Conservation (phyloP, 2,888 invertebrate species). For the Drosophila mercatorum region DNA sequence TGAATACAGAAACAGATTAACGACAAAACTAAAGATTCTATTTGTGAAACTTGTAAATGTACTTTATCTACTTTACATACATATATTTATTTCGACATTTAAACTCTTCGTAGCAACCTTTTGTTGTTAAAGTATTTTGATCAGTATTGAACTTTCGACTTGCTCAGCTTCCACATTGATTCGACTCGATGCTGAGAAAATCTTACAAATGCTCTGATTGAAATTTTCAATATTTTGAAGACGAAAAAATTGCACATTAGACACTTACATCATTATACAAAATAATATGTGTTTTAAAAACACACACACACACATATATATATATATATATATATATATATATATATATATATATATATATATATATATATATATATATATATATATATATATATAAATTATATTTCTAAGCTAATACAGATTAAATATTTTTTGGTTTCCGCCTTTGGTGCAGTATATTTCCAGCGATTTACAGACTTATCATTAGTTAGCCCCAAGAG, state of each 20-base stretch:
- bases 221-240: neutral
- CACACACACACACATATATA: too few relatives aligned
- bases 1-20: neutral
- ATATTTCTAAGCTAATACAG: neutral
- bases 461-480: conserved; percentile 64
- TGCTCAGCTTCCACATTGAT: neutral
- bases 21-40: neutral
- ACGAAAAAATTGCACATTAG: conserved; percentile 13
- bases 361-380: neutral
- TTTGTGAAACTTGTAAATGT: neutral
- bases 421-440: conserved; percentile 54
- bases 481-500: neutral
- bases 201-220: conserved; percentile 4
- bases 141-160: conserved; percentile 3
- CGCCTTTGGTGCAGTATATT: conserved; percentile 67
- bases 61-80: neutral
- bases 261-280: conserved; percentile 12
- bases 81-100: neutral
- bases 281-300: too few relatives aligned
- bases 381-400: too few relatives aligned
- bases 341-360: neutral
- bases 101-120: conserved; percentile 6
- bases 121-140: conserved; percentile 1
- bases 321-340: too few relatives aligned
- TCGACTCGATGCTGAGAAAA: neutral